Evolutionary conservation across 2,113 vertebrate species (phyloP).

Genomic region (Cebus imitator): DNA sequence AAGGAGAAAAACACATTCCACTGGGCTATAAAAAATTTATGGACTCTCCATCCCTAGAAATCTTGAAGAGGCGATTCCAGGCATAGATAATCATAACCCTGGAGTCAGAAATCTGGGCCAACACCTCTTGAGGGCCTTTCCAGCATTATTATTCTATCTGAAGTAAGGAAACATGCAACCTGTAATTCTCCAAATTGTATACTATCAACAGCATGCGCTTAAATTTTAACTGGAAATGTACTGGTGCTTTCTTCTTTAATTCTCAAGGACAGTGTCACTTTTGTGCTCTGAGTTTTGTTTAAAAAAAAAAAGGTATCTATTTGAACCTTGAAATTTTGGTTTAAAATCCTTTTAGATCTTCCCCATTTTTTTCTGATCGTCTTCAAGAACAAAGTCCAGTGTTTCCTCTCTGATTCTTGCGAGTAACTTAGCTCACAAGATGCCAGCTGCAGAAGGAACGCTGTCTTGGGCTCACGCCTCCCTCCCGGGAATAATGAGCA

Average conservation of each 20-base stretch:
- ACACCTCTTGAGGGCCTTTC: not conserved
- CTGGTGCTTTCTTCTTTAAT: not conserved
- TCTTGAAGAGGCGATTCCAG: not conserved
- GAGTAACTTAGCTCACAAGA: slow-evolving; percentile 18
- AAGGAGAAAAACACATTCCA: not conserved
- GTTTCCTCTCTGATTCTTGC: slow-evolving; percentile 38
- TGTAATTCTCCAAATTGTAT: not conserved
- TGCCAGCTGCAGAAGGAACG: slow-evolving; percentile 67
- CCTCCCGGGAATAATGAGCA: slow-evolving; percentile 64
- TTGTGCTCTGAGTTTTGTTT: not conserved
- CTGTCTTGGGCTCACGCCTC: not conserved
- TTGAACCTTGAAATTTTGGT: slow-evolving; percentile 12
- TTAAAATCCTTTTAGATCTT: not conserved
- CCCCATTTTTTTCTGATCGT: not conserved
- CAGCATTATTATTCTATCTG: not conserved
- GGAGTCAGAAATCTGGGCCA: not conserved
- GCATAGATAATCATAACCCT: not conserved
- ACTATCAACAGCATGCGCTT: not conserved
- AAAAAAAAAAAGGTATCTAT: not conserved
- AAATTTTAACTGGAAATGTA: not conserved
- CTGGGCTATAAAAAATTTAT: not conserved
- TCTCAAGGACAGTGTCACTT: not conserved
- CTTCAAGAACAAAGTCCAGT: slow-evolving; percentile 59
- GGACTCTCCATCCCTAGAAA: not conserved
- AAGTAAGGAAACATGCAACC: not conserved